Percentiles rank a stretch among this genome's conserved stretches.
phyloP scores from a whole-genome alignment of 1,140 invertebrate species.

The Microplitis mediator region DNA sequence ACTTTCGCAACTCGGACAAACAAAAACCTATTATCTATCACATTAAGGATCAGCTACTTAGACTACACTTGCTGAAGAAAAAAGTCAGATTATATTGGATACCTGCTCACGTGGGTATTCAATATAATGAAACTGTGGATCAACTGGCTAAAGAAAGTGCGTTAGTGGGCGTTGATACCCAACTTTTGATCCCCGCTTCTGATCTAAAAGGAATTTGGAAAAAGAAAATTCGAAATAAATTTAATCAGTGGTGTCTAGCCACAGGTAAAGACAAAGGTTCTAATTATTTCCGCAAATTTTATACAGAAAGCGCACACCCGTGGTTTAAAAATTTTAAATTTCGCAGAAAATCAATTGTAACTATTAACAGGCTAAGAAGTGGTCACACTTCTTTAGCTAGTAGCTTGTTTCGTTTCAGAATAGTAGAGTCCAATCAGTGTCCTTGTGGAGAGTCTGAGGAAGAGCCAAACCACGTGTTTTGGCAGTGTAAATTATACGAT shows the following conservation, averaged over 20 bases:
- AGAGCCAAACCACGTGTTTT: conserved; percentile 31
- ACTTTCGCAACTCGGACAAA: neutral
- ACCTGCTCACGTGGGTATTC: conserved; percentile 8
- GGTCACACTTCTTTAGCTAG: conserved; percentile 28
- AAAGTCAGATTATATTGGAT: conserved; percentile 6
- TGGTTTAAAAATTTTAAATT: conserved; percentile 30
- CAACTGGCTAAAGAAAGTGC: too few relatives aligned
- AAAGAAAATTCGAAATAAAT: neutral
- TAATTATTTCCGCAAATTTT: conserved; percentile 12
- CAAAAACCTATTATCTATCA: neutral
- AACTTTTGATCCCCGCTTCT: neutral
- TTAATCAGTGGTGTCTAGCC: conserved; percentile 1
- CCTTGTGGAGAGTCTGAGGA: conserved; percentile 21
- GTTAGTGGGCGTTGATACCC: conserved; percentile 8
- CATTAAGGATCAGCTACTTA: neutral
- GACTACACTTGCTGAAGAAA: neutral
- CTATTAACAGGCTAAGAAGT: conserved; percentile 31
- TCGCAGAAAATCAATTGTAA: conserved; percentile 18
- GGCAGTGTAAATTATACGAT: conserved; percentile 23
- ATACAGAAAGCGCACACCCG: neutral
- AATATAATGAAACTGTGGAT: too few relatives aligned
- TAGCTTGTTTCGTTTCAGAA: conserved; percentile 28
- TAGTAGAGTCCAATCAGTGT: conserved; percentile 22
- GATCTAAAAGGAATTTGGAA: conserved; percentile 11
- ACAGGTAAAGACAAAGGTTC: neutral